These are phyloP conservation scores for Apis dorsata DNA, from an alignment of 1,140 invertebrate species.

Conservation along the genomic window DNA sequence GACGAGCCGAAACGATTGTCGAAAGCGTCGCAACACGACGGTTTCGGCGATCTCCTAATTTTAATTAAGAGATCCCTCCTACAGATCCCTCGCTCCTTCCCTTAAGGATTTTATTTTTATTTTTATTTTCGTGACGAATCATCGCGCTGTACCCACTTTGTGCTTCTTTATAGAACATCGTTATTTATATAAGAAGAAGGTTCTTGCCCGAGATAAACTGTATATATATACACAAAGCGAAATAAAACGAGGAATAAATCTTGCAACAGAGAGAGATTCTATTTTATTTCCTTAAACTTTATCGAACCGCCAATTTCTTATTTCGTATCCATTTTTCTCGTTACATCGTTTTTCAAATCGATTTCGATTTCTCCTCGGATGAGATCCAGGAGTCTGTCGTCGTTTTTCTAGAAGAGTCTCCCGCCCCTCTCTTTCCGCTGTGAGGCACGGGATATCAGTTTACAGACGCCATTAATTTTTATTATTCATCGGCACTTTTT, in stretches of 20 bases:
- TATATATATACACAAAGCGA: not conserved
- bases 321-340: not conserved
- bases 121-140: not conserved
- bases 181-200: no score
- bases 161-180: no score
- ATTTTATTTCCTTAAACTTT: slow-evolving; percentile 1
- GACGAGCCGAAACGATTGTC: slow-evolving; percentile 52
- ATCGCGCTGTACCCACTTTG: no score
- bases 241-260: not conserved
- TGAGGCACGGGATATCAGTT: not conserved
- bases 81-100: not conserved
- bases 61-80: slow-evolving; percentile 61
- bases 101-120: not conserved
- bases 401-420: not conserved
- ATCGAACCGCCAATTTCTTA: not conserved
- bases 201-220: not conserved
- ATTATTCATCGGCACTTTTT: slow-evolving; percentile 29
- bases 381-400: not conserved
- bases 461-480: slow-evolving; percentile 21
- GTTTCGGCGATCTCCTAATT: slow-evolving; percentile 49
- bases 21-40: slow-evolving; percentile 55
- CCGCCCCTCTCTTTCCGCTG: no score
- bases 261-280: not conserved
- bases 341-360: not conserved
- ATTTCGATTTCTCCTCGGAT: not conserved